Percentiles rank a stretch among this genome's conserved stretches.
Evolutionary conservation across 1,140 invertebrate genomes (phyloP).

Genomic region (Calycopis cecrops): DNA sequence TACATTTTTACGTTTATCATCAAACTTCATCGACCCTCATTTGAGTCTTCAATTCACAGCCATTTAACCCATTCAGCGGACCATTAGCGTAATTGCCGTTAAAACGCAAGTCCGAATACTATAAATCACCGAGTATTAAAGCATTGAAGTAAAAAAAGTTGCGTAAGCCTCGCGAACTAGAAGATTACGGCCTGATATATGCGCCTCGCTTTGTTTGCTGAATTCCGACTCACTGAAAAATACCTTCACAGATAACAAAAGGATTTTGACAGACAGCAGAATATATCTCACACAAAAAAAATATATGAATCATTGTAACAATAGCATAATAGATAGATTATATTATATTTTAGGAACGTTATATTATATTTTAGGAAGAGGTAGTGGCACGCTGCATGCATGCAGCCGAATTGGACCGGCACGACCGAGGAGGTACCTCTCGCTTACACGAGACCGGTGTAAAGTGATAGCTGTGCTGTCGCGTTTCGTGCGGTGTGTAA

Average conservation of each 20-base stretch:
- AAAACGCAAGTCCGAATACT: constrained; percentile 24
- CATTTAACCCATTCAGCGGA: no score
- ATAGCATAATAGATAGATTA: not conserved
- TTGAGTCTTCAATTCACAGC: not conserved
- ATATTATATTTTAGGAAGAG: no score
- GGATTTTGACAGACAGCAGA: constrained; percentile 45
- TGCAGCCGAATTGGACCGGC: no score
- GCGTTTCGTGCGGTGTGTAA: no score
- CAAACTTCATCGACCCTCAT: constrained; percentile 1
- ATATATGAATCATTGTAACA: not conserved
- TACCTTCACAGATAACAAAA: constrained; percentile 58
- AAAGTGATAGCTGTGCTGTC: no score
- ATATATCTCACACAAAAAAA: constrained; percentile 27
- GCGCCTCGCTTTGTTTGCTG: constrained; percentile 51
- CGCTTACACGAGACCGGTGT: no score
- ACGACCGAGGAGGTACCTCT: no score
- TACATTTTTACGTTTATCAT: not conserved
- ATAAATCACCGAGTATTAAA: constrained; percentile 43
- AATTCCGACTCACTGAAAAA: constrained; percentile 60
- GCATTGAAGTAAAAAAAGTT: constrained; percentile 42
- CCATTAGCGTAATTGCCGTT: constrained; percentile 20
- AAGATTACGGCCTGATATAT: constrained; percentile 65
- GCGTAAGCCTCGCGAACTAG: constrained; percentile 48
- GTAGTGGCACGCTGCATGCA: no score
- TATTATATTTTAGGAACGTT: no score